Percentiles rank a stretch among this genome's conserved stretches.
Conservation (phyloP, 2,888 invertebrate species). For the Eupithecia abbreviata region DNA sequence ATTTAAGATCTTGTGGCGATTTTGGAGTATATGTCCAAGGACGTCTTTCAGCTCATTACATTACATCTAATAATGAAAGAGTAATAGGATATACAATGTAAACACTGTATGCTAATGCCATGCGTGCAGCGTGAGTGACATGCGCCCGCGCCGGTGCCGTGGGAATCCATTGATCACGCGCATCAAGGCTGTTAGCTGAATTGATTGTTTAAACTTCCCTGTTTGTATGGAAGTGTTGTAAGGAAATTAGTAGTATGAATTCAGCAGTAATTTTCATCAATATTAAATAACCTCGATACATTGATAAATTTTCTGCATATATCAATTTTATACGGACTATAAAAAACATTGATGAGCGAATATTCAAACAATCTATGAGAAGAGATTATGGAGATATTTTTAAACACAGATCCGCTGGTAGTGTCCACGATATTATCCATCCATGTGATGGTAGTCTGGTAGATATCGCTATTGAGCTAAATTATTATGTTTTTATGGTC, state of each 20-base stretch:
- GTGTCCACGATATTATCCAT: too few relatives aligned
- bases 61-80: background rate
- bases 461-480: too few relatives aligned
- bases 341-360: too few relatives aligned
- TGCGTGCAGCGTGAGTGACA: constrained; percentile 34
- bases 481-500: too few relatives aligned
- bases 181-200: constrained; percentile 53
- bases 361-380: too few relatives aligned
- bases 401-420: too few relatives aligned
- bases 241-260: background rate
- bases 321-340: too few relatives aligned
- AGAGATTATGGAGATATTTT: too few relatives aligned
- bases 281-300: too few relatives aligned
- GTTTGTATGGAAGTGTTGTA: constrained; percentile 1
- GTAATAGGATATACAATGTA: background rate
- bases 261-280: background rate
- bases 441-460: too few relatives aligned
- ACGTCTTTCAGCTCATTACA: background rate
- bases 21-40: background rate
- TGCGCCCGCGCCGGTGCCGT: constrained; percentile 47
- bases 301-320: too few relatives aligned
- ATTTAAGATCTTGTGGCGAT: too few relatives aligned
- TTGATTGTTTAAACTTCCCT: constrained; percentile 47
- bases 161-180: constrained; percentile 55
- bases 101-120: background rate